Conservation (phyloP, 2,113 vertebrate species). For the Mirounga angustirostris region DNA sequence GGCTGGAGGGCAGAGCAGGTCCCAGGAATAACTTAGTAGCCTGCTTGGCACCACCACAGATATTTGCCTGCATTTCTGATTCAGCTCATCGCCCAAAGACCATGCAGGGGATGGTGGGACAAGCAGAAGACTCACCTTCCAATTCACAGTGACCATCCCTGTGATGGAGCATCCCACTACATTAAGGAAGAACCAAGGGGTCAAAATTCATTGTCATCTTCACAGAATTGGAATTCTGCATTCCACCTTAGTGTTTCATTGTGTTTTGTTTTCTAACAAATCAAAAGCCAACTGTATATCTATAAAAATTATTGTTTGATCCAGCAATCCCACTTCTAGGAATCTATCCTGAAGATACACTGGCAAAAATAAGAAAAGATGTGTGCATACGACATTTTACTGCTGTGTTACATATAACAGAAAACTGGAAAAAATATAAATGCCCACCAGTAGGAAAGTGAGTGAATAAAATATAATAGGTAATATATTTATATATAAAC, state of each 20-base stretch:
- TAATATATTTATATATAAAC: neutral
- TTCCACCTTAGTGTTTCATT: neutral
- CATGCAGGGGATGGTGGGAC: neutral
- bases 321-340: neutral
- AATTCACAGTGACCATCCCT: neutral
- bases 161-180: neutral
- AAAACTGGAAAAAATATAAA: neutral
- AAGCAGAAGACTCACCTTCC: neutral
- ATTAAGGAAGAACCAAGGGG: neutral
- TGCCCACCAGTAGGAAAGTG: neutral
- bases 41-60: slow-evolving; percentile 43
- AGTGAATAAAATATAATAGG: neutral
- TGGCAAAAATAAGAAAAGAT: neutral
- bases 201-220: neutral
- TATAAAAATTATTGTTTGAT: neutral
- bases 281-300: neutral
- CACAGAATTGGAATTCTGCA: neutral
- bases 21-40: slow-evolving; percentile 12
- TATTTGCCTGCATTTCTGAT: slow-evolving; percentile 58
- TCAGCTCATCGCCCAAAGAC: slow-evolving; percentile 58
- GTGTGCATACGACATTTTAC: neutral
- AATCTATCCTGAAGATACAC: neutral
- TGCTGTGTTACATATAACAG: neutral
- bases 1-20: slow-evolving; percentile 58
- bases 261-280: neutral